These are phyloP conservation scores for Torymus texanus DNA, from an alignment of 2,888 invertebrate species.

Conservation along the genomic window DNA sequence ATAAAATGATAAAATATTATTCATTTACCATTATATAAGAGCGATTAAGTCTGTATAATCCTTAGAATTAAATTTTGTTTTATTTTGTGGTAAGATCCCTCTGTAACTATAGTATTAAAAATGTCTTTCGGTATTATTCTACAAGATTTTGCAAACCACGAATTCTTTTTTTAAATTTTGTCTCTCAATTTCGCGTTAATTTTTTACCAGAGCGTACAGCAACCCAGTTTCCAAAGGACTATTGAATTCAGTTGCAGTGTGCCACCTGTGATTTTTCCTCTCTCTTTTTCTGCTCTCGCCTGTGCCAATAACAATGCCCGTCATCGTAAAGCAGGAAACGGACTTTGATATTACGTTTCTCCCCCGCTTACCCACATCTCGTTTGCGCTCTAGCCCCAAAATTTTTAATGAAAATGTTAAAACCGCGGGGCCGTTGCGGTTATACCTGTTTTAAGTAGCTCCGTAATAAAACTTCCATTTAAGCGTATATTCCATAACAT, in stretches of 20 bases:
- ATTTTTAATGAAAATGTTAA: slow-evolving; percentile 37
- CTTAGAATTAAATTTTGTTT: too few relatives aligned
- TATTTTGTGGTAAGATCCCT: too few relatives aligned
- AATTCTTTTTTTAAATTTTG: not conserved
- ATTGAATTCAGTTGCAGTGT: slow-evolving; percentile 31
- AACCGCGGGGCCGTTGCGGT: slow-evolving; percentile 22
- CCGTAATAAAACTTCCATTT: slow-evolving; percentile 30
- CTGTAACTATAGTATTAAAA: not conserved
- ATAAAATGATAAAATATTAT: too few relatives aligned
- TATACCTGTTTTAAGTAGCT: slow-evolving; percentile 32
- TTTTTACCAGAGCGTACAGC: slow-evolving; percentile 7
- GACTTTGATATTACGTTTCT: slow-evolving; percentile 62
- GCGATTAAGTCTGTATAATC: too few relatives aligned
- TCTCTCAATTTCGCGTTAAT: slow-evolving; percentile 10
- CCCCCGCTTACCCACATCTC: slow-evolving; percentile 36
- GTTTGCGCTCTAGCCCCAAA: slow-evolving; percentile 57
- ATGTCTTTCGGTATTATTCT: not conserved
- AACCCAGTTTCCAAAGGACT: slow-evolving; percentile 37
- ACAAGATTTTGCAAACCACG: not conserved
- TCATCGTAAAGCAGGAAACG: slow-evolving; percentile 69
- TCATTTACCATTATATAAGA: too few relatives aligned
- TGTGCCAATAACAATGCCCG: slow-evolving; percentile 68
- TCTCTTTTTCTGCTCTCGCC: slow-evolving; percentile 23
- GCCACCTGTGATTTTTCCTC: slow-evolving; percentile 6
- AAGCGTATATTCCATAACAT: not conserved